phyloP scores from a whole-genome alignment of 2,888 invertebrate species.

The Sympetrum striolatum region DNA sequence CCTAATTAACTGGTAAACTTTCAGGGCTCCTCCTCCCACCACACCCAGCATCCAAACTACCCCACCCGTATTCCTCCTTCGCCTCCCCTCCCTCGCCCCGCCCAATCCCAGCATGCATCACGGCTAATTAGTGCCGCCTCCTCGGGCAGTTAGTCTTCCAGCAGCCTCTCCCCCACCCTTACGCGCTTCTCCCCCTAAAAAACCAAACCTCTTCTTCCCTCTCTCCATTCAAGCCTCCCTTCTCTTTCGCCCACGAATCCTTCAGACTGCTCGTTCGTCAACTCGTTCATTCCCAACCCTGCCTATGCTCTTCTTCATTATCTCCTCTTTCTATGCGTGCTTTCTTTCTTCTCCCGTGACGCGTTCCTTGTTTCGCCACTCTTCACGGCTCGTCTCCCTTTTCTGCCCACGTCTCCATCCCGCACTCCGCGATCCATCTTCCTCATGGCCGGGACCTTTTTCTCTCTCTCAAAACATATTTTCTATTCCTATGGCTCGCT shows the following conservation, averaged over 20 bases:
- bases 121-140: constrained; percentile 46
- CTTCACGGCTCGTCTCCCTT: neutral
- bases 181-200: neutral
- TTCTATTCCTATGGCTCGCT: no score
- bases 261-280: neutral
- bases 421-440: neutral
- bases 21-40: constrained; percentile 54
- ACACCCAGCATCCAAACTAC: constrained; percentile 44
- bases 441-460: neutral
- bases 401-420: neutral
- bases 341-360: neutral
- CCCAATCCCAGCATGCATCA: constrained; percentile 45
- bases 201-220: neutral
- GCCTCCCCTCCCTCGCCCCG: neutral
- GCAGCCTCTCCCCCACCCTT: constrained; percentile 10
- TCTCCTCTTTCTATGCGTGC: neutral
- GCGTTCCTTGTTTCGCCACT: neutral
- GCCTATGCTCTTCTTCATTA: neutral
- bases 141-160: constrained; percentile 45
- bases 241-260: neutral
- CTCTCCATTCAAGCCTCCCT: neutral
- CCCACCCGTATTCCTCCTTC: constrained; percentile 8
- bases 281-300: neutral
- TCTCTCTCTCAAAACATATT: no score
- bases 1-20: constrained; percentile 64